Base-by-base conservation (phyloP, 1,140 invertebrate genomes). In the Calosoma granatense region DNA sequence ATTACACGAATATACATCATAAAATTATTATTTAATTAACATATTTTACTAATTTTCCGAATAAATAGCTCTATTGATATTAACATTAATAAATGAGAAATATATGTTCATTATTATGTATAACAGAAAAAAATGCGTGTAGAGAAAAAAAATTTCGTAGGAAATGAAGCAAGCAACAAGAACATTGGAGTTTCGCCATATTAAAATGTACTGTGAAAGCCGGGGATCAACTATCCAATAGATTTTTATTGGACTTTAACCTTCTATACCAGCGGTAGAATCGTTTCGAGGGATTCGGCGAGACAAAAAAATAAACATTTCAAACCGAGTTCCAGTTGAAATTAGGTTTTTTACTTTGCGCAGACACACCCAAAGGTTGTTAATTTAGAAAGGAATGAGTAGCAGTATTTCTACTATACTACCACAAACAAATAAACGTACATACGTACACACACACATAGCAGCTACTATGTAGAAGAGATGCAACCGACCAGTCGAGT, bases 281-380 rank as follows among this genome's bases (percentile, higher is more conserved):
- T 47, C 41, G 41, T 47, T 47, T 47, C 41, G 15, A 6, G 26
- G 26, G 26, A 30, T 30, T 30, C 15, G 41, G 9, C 9, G 3
- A 6, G 41, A 17, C 41, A 47, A 47, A 47, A 47, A 47, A 47
- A 30, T 30, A 47, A 47, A 47, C 41, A 47, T 47, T 47, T 47
- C 41, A 47, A 9, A 30, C 26, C 26, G 26, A 47, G 41, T 47
- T 47, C 17, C 41, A 9, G 17, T 47, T 47, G 9, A 17, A 47
- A 47, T 47, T 47, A 47, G 9, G 41, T 47, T 47, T 47, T 47
- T 47, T 47, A 47, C 41, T 47, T 47, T 17, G 41, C 4, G 26
- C 41, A 12, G 41, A 47, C 41, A 47, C 41, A 47, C 41, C 41
- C 41, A 47, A 47, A 11, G 41, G 41, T 47, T 47, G 41, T 47